Base-by-base conservation (phyloP, 1,140 invertebrate genomes). In the Notospermus geniculatus region DNA sequence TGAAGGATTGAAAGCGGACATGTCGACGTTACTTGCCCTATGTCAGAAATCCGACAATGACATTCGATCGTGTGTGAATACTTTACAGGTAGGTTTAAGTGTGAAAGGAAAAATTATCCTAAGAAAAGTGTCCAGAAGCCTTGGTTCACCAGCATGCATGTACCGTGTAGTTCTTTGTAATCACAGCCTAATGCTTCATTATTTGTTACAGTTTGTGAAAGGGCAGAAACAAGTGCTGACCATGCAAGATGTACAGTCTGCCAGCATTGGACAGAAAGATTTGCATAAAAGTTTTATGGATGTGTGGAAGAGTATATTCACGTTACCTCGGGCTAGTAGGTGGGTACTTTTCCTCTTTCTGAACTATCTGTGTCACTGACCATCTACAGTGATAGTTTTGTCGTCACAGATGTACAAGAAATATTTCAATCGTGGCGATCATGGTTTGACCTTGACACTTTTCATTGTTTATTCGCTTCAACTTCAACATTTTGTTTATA, bases 11-110 rank as follows among this genome's bases (percentile, higher is more conserved):
- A 85, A 85, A 63, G 86, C 89, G 0, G 90, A 93, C 77, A 79
- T 87, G 58, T 83, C 86, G 17, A 82, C 88, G 19, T 83, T 95
- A 62, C 78, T 89, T 53, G 85, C 87, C 22, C 80, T 96, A 50
- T 89, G 88, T 64, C 88, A 93, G 67, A 92, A 90, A 74, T 88
- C 90, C 0, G 86, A 88, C 52, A 90, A 91, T 78, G 93, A 96
- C 82, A 89, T 96, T n/a, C 83, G 93, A 50, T 88, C 91, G 17
- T 95, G 93, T 82, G 84, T 96, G 13, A 90, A 91, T 36, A 87
- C 91, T 19, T 82, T 96, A 58, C 91, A 95, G 76, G 81, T 83
- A 36, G 15, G 32, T 4, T 36, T 36, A n/a, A n/a, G n/a, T n/a
- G n/a, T n/a, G n/a, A n/a, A n/a, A n/a, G n/a, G n/a, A n/a, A n/a